Percentiles rank a stretch among this genome's conserved stretches.
phyloP scores from a whole-genome alignment of 2,113 vertebrate genomes.

The Propithecus coquereli region DNA sequence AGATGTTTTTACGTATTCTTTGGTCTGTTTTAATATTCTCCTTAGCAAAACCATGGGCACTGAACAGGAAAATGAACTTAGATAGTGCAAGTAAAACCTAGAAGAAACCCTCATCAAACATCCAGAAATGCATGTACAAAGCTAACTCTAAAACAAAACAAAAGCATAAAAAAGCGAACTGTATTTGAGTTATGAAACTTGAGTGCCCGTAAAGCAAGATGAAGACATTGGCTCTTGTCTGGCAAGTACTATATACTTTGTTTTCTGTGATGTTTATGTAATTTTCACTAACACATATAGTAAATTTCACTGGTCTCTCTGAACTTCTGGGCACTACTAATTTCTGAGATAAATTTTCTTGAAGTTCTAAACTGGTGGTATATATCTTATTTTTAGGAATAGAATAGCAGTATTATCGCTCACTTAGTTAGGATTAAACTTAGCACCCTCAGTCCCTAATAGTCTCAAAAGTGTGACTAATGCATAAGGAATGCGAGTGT shows the following conservation, averaged over 20 bases:
- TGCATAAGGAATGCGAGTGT: accelerated
- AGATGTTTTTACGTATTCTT: not conserved
- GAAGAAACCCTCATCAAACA: not conserved
- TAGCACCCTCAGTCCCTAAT: not conserved
- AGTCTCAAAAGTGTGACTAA: not conserved
- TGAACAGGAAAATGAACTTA: too few species aligned
- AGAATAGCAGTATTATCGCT: not conserved
- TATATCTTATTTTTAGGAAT: not conserved
- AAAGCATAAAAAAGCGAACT: not conserved
- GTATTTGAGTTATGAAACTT: not conserved
- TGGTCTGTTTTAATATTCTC: not conserved
- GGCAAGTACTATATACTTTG: too few species aligned
- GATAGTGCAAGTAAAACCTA: accelerated
- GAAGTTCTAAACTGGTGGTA: not conserved
- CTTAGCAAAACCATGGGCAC: not conserved
- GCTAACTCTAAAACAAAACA: not conserved
- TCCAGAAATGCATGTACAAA: not conserved
- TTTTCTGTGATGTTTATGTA: too few species aligned
- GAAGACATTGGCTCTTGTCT: not conserved
- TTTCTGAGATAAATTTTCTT: not conserved
- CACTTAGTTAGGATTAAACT: not conserved
- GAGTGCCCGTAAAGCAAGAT: not conserved
- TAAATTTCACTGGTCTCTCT: too few species aligned
- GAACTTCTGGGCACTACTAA: too few species aligned
- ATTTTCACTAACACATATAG: not conserved